Evolutionary conservation across 2,113 vertebrate species (phyloP).

Genomic region (Callocephalon fimbriatum): DNA sequence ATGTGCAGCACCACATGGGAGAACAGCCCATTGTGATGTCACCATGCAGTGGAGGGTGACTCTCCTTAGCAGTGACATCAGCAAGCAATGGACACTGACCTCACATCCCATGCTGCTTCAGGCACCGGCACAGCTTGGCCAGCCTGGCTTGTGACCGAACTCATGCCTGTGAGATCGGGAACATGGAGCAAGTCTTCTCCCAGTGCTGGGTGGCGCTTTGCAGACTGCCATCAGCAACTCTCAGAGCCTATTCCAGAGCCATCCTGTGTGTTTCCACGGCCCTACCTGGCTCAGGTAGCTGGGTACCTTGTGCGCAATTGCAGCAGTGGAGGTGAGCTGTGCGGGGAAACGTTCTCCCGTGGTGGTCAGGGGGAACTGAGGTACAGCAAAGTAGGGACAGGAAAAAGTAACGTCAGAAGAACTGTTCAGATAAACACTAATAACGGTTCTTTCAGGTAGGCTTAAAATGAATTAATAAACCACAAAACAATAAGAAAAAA

Average conservation of each 20-base stretch:
- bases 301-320: neutral
- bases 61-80: neutral
- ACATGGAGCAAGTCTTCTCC: neutral
- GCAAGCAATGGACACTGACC: neutral
- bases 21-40: neutral
- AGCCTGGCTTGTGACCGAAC: neutral
- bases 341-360: neutral
- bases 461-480: neutral
- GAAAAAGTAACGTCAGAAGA: neutral
- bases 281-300: neutral
- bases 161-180: neutral
- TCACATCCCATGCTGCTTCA: neutral
- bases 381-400: neutral
- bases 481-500: neutral
- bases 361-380: neutral
- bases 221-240: neutral
- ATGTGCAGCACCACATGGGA: too few relatives aligned
- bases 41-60: neutral
- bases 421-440: neutral
- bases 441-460: neutral
- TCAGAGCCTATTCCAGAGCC: too few relatives aligned
- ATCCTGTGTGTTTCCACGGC: neutral
- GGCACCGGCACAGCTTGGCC: neutral
- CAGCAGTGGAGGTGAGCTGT: neutral
- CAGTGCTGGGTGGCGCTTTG: neutral